These are phyloP conservation scores for Jordanella pulchra DNA, from an alignment of 2,797 vertebrate genomes.

Conservation along the genomic window DNA sequence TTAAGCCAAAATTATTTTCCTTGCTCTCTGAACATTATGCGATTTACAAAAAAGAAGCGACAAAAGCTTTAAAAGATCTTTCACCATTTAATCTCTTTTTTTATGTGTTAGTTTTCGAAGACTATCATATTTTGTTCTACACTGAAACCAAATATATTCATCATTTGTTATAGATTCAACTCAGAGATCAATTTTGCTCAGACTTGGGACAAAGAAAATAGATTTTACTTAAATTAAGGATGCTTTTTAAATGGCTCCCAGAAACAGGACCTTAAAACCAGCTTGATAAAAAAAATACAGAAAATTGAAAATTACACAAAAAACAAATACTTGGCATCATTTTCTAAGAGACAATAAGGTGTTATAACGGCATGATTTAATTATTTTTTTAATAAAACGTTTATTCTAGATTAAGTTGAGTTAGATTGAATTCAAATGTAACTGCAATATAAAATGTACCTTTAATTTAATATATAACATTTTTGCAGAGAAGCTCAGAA, in stretches of 20 bases:
- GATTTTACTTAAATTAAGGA: constrained; percentile 7
- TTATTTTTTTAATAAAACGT: not conserved
- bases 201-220: constrained; percentile 10
- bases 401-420: too few species aligned
- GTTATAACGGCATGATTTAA: too few species aligned
- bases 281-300: not conserved
- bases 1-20: constrained; percentile 48
- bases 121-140: not conserved
- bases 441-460: not conserved
- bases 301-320: not conserved
- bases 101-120: constrained; percentile 4
- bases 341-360: not conserved
- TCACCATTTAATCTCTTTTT: constrained; percentile 26
- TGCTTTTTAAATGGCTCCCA: not conserved
- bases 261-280: not conserved
- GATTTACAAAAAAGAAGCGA: constrained; percentile 6
- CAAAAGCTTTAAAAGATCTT: constrained; percentile 15
- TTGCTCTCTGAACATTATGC: constrained; percentile 22
- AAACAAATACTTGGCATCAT: not conserved
- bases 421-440: not conserved
- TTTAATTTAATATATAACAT: not conserved
- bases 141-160: constrained; percentile 1
- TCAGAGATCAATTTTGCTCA: constrained; percentile 19
- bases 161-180: constrained; percentile 10
- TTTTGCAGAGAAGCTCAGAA: not conserved